Percentiles rank a stretch among this genome's conserved stretches.
phyloP scores from a whole-genome alignment of 2,888 invertebrate species.

The Caenorhabditis afra region DNA sequence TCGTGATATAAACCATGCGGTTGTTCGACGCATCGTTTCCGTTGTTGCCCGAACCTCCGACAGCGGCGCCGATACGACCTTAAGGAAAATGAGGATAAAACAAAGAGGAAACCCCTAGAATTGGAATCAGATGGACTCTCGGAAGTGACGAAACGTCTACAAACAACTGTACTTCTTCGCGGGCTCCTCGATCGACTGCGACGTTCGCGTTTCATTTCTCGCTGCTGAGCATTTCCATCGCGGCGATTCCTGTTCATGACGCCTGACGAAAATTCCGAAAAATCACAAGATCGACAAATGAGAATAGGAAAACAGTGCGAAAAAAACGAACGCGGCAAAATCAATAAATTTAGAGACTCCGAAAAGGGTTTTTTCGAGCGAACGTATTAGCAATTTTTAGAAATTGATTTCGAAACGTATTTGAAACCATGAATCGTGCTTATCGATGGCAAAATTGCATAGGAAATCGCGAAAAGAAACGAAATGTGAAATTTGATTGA shows the following conservation, averaged over 20 bases:
- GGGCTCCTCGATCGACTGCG: constrained; percentile 68
- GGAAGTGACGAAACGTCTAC: background rate
- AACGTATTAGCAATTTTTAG: too few species aligned
- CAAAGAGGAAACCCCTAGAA: background rate
- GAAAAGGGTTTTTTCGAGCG: too few species aligned
- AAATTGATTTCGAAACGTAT: too few species aligned
- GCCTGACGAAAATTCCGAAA: constrained; percentile 20
- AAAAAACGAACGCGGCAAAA: background rate
- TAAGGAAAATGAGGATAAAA: constrained; percentile 17
- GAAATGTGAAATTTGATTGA: too few species aligned
- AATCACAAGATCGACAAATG: constrained; percentile 2
- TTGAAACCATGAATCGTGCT: too few species aligned
- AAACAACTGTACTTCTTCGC: constrained; percentile 54
- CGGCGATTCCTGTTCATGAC: constrained; percentile 56
- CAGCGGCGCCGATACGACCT: constrained; percentile 52
- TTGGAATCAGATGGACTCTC: background rate
- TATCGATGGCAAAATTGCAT: too few species aligned
- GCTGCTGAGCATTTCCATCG: constrained; percentile 25
- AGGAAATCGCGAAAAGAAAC: too few species aligned
- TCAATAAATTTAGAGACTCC: too few species aligned
- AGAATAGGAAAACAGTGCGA: background rate
- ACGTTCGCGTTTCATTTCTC: constrained; percentile 33
- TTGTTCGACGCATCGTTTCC: constrained; percentile 44
- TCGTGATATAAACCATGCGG: constrained; percentile 87
- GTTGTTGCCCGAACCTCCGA: constrained; percentile 30